Conservation (phyloP, 2,888 invertebrate genomes). For the Euzetes globulus region DNA sequence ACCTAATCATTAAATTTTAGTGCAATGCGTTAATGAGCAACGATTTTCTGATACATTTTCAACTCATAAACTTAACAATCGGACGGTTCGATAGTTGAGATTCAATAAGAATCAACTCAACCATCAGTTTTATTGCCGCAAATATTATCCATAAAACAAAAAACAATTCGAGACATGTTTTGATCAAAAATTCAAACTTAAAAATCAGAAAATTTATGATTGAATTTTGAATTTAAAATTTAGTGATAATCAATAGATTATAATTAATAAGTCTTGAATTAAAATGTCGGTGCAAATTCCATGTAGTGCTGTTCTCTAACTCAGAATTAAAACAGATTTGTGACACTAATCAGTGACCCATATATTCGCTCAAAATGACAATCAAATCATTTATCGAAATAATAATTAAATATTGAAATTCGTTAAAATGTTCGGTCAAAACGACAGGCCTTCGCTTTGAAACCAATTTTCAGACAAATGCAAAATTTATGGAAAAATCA, state of each 20-base stretch:
- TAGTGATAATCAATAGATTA: background rate
- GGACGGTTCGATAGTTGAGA: too few species aligned
- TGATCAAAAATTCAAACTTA: too few species aligned
- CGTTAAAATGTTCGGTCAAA: too few species aligned
- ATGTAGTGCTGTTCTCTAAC: background rate
- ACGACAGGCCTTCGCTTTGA: too few species aligned
- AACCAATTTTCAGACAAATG: too few species aligned
- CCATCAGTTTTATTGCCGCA: too few species aligned
- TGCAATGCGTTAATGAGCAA: background rate
- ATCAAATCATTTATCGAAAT: background rate
- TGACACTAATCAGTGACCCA: constrained; percentile 30
- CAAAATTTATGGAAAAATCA: too few species aligned
- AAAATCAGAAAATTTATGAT: too few species aligned
- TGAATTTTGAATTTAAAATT: too few species aligned
- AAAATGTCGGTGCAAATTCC: background rate
- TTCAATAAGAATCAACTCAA: too few species aligned
- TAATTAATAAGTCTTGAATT: background rate
- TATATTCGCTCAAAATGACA: constrained; percentile 10
- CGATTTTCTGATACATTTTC: background rate
- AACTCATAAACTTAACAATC: background rate
- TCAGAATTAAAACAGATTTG: constrained; percentile 44
- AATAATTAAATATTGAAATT: background rate
- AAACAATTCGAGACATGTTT: too few species aligned
- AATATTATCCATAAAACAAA: too few species aligned
- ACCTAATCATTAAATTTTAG: background rate